A percentile compares a stretch with the other conserved stretches of the same genome.
Conservation (phyloP, 2,888 invertebrate genomes). For the Nemoura dubitans region DNA sequence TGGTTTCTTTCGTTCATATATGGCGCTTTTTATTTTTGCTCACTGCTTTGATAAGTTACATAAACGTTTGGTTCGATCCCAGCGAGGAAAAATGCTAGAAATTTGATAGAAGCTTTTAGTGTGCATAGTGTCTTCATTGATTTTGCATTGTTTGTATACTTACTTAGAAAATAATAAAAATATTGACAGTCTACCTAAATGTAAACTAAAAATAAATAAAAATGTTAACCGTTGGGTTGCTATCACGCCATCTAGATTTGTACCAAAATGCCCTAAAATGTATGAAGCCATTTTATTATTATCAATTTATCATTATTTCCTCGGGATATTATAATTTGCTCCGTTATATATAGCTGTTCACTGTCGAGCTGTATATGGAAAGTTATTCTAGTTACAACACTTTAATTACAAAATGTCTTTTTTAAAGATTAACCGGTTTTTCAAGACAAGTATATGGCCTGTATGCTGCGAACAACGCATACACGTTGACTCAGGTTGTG, state of each 20-base stretch:
- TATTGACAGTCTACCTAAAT: too few species aligned
- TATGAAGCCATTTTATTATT: not conserved
- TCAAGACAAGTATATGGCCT: not conserved
- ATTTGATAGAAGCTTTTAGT: not conserved
- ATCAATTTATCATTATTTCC: not conserved
- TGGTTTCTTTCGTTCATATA: not conserved
- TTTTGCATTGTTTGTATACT: not conserved
- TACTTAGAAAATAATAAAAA: too few species aligned
- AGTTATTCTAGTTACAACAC: not conserved
- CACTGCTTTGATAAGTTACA: not conserved
- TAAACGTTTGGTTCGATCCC: not conserved
- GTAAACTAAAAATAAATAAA: too few species aligned
- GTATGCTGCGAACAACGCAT: not conserved
- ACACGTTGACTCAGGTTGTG: not conserved
- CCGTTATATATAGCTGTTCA: not conserved
- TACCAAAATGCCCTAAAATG: not conserved
- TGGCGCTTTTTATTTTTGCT: not conserved
- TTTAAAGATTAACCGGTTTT: conserved; percentile 7
- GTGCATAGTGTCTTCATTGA: not conserved
- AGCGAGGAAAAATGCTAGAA: not conserved
- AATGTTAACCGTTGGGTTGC: too few species aligned
- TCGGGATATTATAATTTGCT: not conserved
- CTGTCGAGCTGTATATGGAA: not conserved
- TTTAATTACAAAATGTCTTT: not conserved
- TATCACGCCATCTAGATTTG: not conserved